phyloP scores from a whole-genome alignment of 2,797 vertebrate genomes.

The Gymnodraco acuticeps region DNA sequence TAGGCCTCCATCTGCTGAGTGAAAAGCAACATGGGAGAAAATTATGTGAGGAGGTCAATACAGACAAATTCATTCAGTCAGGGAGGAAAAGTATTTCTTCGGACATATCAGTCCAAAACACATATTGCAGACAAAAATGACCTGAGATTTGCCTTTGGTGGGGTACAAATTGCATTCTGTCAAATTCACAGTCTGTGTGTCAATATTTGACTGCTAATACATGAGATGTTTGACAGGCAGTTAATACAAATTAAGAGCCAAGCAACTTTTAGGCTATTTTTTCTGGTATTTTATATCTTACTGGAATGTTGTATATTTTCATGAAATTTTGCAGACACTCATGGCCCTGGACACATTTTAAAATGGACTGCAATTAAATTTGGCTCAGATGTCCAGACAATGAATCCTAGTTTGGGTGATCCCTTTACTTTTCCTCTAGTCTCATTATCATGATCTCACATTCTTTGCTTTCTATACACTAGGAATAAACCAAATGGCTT shows the following conservation, averaged over 20 bases:
- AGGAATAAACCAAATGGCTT: not conserved
- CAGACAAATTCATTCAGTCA: slow-evolving; percentile 16
- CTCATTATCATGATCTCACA: not conserved
- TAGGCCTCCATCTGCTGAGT: slow-evolving; percentile 42
- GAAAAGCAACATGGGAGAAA: slow-evolving; percentile 41
- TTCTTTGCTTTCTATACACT: not conserved
- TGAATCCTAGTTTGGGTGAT: not conserved
- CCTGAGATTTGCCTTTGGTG: not conserved
- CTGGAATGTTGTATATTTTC: not conserved
- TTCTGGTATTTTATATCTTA: too few relatives aligned
- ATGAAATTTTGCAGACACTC: not conserved
- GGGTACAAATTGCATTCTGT: not conserved
- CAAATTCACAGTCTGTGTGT: not conserved
- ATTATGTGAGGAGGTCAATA: slow-evolving; percentile 42
- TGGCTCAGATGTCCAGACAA: not conserved
- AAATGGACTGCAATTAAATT: not conserved
- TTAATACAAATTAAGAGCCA: too few relatives aligned
- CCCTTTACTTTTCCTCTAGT: not conserved
- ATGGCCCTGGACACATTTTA: not conserved
- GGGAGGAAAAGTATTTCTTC: slow-evolving; percentile 9
- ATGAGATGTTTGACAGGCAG: too few relatives aligned
- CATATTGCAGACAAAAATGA: not conserved
- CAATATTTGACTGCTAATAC: not conserved
- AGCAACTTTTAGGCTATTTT: too few relatives aligned
- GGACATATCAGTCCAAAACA: not conserved